These are phyloP conservation scores for Hemithea aestivaria DNA, from an alignment of 2,888 invertebrate genomes.

Conservation along the genomic window DNA sequence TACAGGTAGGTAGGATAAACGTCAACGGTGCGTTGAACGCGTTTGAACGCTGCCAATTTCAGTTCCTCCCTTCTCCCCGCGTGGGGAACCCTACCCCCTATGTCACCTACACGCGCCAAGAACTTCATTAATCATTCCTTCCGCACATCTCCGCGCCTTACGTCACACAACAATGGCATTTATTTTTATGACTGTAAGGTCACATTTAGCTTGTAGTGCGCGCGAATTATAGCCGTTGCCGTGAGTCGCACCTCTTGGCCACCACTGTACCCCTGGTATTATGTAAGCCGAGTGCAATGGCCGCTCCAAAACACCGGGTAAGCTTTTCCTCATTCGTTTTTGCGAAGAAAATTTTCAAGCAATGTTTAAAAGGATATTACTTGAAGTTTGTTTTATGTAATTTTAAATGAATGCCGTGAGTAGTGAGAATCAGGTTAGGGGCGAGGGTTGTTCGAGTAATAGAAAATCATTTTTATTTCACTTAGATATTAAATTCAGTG, in stretches of 20 bases:
- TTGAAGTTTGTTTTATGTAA: constrained; percentile 21
- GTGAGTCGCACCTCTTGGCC: constrained; percentile 54
- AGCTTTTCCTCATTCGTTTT: constrained; percentile 47
- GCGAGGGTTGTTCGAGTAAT: no score
- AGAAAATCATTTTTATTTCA: no score
- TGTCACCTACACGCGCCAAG: constrained; percentile 53
- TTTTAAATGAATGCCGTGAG: constrained; percentile 31
- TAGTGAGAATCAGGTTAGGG: constrained; percentile 20
- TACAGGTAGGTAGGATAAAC: constrained; percentile 53
- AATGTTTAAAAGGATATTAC: no score
- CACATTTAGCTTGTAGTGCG: constrained; percentile 37
- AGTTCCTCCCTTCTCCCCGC: constrained; percentile 56
- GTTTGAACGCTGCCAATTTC: constrained; percentile 69
- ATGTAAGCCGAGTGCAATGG: constrained; percentile 75
- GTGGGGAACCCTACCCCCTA: constrained; percentile 28
- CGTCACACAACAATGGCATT: constrained; percentile 43
- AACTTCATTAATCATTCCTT: constrained; percentile 64
- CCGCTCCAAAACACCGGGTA: constrained; percentile 60
- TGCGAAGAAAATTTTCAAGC: constrained; percentile 46
- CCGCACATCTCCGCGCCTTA: constrained; percentile 44
- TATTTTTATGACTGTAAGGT: constrained; percentile 46
- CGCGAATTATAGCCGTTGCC: constrained; percentile 39
- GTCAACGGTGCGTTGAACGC: constrained; percentile 35
- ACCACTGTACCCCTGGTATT: constrained; percentile 72
- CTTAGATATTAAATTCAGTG: no score